Base-by-base conservation (phyloP, 2,113 vertebrate species). In the Sinocyclocheilus maitianheensis region DNA sequence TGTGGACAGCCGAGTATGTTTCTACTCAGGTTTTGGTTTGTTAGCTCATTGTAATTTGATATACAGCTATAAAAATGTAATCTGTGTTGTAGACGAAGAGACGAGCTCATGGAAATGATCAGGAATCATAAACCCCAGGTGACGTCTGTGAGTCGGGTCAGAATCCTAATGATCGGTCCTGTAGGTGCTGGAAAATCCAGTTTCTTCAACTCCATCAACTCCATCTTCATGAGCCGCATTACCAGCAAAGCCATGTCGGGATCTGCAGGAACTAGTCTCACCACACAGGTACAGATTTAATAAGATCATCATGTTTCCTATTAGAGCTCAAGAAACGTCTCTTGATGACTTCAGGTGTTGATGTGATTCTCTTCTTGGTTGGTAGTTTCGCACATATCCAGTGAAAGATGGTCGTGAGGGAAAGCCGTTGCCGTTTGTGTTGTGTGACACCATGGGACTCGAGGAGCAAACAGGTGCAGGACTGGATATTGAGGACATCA, bases 141-240 rank as follows among this genome's bases (percentile, higher is more conserved):
- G n/a, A n/a, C n/a, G n/a, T n/a, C n/a, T n/a, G 85, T 94, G 87
- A 84, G 89, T 63, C 26, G 93, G 89, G 89, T 92, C 88, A 90
- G 85, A 20, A 89, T 96, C 91, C 92, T 96, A 65, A 89, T 96
- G 86, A 90, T 96, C 88, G 95, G 95, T 72, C 94, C 92, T 5
- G 46, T 91, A 80, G 93, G 93, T 26, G 91, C 88, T 67, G 94
- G 95, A 77, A 95, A 96, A 86, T 95, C 94, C 60, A 95, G 93
- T 83, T 94, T 97, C 92, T 94, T 96, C 89, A 97, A 96, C 90
- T 96, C 94, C 81, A 90, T 94, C 81, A 94, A 92, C 91, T 96
- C 93, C 12, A 9, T 89, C 60, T 96, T 96, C 90, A 89, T 86
- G 24, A 94, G 94, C 30, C 90, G 88, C 88, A 63, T 94, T 88